These are phyloP conservation scores for Ibidorhyncha struthersii DNA, from an alignment of 2,113 vertebrate genomes.

Conservation along the genomic window DNA sequence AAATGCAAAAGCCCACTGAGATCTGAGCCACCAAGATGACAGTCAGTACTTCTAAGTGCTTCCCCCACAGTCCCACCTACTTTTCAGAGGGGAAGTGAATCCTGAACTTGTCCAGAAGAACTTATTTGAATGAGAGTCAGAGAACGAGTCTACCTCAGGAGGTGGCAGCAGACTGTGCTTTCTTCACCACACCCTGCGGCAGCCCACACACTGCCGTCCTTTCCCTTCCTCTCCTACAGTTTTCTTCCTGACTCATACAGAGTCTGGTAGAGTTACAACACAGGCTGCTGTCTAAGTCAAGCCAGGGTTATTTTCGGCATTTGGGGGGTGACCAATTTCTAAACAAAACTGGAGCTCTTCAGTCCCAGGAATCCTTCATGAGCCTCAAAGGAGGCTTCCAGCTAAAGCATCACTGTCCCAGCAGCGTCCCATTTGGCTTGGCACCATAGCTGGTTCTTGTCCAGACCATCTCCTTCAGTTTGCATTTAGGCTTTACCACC, in stretches of 20 bases:
- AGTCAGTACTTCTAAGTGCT: not conserved
- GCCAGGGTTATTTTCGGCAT: slow-evolving; percentile 10
- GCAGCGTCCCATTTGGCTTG: not conserved
- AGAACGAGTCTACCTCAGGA: not conserved
- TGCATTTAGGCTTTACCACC: not conserved
- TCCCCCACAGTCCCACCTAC: not conserved
- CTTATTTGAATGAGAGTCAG: not conserved
- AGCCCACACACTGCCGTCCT: slow-evolving; percentile 12
- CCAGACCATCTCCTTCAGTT: not conserved
- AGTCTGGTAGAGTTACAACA: slow-evolving; percentile 21
- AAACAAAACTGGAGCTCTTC: not conserved
- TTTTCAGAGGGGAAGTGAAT: not conserved
- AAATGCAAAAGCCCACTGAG: not conserved
- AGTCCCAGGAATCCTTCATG: not conserved
- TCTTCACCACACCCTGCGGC: not conserved
- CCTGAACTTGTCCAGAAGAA: not conserved
- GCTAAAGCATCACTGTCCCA: not conserved
- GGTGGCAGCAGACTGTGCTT: slow-evolving; percentile 32
- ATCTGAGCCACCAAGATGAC: not conserved
- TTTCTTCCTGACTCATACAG: slow-evolving; percentile 54
- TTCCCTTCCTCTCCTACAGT: slow-evolving; percentile 24
- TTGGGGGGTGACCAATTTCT: slow-evolving; percentile 8
- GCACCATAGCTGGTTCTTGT: not conserved
- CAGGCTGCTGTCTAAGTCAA: slow-evolving; percentile 31
- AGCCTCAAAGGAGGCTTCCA: not conserved